A percentile compares a stretch with the other conserved stretches of the same genome.
Evolutionary conservation across 2,888 invertebrate species (phyloP).

Genomic region (Erebia palarica): DNA sequence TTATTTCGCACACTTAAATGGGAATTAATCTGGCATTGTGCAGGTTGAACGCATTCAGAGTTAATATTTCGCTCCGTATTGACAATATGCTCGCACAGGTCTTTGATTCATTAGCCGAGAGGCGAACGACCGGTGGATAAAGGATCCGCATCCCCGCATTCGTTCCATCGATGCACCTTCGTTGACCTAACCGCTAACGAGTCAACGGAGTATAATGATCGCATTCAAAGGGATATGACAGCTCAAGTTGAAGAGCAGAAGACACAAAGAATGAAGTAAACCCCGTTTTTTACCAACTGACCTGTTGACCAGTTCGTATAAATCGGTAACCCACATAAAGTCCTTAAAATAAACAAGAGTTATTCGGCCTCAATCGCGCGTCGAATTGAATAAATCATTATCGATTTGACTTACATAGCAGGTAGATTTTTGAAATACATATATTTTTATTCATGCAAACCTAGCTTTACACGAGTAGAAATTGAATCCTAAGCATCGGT

Average conservation of each 20-base stretch:
- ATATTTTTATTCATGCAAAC: slow-evolving; percentile 78
- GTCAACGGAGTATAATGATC: slow-evolving; percentile 72
- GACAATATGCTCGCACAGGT: slow-evolving; percentile 70
- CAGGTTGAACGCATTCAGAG: slow-evolving; percentile 55
- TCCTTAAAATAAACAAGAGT: slow-evolving; percentile 60
- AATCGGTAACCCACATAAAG: slow-evolving; percentile 67
- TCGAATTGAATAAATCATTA: slow-evolving; percentile 70
- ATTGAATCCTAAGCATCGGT: slow-evolving; percentile 71
- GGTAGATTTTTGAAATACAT: slow-evolving; percentile 74
- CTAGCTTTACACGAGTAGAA: slow-evolving; percentile 75
- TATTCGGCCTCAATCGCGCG: slow-evolving; percentile 65
- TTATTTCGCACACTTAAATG: slow-evolving; percentile 74
- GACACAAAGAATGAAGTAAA: slow-evolving; percentile 45
- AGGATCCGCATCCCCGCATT: slow-evolving; percentile 71
- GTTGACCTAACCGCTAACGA: slow-evolving; percentile 73
- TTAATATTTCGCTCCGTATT: slow-evolving; percentile 75
- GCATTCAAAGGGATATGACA: slow-evolving; percentile 68
- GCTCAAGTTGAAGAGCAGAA: slow-evolving; percentile 54
- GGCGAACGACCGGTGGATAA: slow-evolving; percentile 76
- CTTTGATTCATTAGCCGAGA: slow-evolving; percentile 76
- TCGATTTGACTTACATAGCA: slow-evolving; percentile 72
- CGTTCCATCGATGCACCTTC: slow-evolving; percentile 70
- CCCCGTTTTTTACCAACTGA: slow-evolving; percentile 50
- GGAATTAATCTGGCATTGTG: slow-evolving; percentile 75
- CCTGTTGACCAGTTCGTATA: slow-evolving; percentile 53